Evolutionary conservation across 1,140 invertebrate genomes (phyloP).

Genomic region (Amyelois transitella): DNA sequence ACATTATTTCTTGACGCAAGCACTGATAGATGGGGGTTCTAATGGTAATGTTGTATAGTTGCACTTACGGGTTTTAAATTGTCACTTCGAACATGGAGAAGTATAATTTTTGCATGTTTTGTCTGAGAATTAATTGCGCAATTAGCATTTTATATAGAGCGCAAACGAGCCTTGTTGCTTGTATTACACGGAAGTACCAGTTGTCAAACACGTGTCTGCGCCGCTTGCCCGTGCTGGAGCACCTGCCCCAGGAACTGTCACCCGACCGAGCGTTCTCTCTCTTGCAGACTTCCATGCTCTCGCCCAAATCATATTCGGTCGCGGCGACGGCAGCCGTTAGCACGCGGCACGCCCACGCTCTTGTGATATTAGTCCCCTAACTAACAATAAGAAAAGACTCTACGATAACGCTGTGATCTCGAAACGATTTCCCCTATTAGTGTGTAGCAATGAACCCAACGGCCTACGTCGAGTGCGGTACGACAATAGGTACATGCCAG

Average conservation of each 20-base stretch:
- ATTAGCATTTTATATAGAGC: no score
- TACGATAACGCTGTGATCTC: conserved; percentile 60
- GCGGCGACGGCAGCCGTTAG: conserved; percentile 76
- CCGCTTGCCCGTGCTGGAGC: not conserved
- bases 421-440: conserved; percentile 52
- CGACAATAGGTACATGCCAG: conserved; percentile 55
- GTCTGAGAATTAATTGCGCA: no score
- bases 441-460: conserved; percentile 37
- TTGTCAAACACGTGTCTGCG: not conserved
- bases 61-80: no score
- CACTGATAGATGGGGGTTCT: no score
- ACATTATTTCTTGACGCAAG: no score
- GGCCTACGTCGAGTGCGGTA: conserved; percentile 39
- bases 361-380: conserved; percentile 51
- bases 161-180: no score
- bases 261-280: conserved; percentile 65
- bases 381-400: conserved; percentile 56
- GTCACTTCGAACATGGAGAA: no score
- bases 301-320: conserved; percentile 81
- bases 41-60: no score
- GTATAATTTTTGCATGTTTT: no score
- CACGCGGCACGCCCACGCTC: conserved; percentile 31
- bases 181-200: no score
- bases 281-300: conserved; percentile 84
- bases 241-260: not conserved